phyloP scores from a whole-genome alignment of 2,888 invertebrate species.

The Drosophila imparisetae region DNA sequence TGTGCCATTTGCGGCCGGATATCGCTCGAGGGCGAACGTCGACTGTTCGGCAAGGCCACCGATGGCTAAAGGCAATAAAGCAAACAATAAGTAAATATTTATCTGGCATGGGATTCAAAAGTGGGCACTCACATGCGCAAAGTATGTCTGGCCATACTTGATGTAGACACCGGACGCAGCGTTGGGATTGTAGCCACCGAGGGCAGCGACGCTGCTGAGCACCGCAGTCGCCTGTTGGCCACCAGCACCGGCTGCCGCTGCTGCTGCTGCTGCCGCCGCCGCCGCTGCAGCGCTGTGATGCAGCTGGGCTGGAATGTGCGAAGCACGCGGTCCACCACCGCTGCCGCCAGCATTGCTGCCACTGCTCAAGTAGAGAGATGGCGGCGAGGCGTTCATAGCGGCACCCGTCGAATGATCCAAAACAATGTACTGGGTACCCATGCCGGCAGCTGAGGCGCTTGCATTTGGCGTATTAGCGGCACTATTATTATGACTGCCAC shows the following conservation, averaged over 20 bases:
- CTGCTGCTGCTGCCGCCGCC: conserved; percentile 81
- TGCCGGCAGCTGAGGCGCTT: conserved; percentile 55
- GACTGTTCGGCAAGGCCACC: conserved; percentile 84
- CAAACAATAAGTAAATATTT: not conserved
- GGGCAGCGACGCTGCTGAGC: conserved; percentile 75
- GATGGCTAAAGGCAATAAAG: conserved; percentile 74
- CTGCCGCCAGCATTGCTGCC: conserved; percentile 62
- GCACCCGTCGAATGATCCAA: conserved; percentile 70
- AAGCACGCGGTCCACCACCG: conserved; percentile 57
- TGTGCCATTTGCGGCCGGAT: conserved; percentile 84
- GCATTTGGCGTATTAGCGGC: conserved; percentile 72
- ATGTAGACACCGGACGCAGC: conserved; percentile 84
- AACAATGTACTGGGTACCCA: conserved; percentile 69
- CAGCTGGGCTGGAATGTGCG: conserved; percentile 84
- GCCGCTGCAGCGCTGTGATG: conserved; percentile 71
- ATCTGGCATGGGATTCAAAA: not conserved
- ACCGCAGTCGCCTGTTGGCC: conserved; percentile 74
- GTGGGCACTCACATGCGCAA: conserved; percentile 82
- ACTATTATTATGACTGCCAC: conserved; percentile 54
- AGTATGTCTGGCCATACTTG: conserved; percentile 85
- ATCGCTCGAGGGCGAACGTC: conserved; percentile 84
- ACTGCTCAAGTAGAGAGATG: conserved; percentile 81
- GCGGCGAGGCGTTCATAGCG: conserved; percentile 62
- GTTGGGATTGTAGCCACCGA: conserved; percentile 86
- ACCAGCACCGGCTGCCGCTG: conserved; percentile 77